These are phyloP conservation scores for Hoplostethus atlanticus DNA, from an alignment of 2,797 vertebrate genomes.

Conservation along the genomic window DNA sequence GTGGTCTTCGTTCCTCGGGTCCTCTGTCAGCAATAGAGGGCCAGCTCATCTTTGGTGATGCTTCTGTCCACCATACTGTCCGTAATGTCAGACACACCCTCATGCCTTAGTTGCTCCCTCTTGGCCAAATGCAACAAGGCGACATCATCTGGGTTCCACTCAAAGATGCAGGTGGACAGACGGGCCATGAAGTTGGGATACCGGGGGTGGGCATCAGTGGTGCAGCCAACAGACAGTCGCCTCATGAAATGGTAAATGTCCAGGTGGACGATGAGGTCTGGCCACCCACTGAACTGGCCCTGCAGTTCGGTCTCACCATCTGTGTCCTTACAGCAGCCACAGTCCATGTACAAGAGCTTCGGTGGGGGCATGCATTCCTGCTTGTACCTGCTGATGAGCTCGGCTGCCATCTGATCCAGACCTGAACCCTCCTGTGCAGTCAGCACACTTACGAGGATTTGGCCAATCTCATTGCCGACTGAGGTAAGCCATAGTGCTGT, in stretches of 20 bases:
- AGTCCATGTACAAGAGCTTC: conserved; percentile 36
- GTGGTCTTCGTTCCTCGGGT: neutral
- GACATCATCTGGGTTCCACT: conserved; percentile 15
- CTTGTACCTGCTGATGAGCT: conserved; percentile 7
- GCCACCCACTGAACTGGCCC: conserved; percentile 13
- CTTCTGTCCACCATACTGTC: neutral
- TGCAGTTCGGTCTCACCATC: conserved; percentile 22
- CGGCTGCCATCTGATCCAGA: conserved; percentile 17
- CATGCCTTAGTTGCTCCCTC: too few species aligned
- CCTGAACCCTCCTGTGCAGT: conserved; percentile 27
- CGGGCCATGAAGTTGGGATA: conserved; percentile 15
- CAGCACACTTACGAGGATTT: conserved; percentile 26
- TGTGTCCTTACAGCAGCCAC: conserved; percentile 35
- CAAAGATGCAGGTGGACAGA: conserved; percentile 4
- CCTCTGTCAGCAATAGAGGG: neutral
- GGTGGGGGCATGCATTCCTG: conserved; percentile 9
- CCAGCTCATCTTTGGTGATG: neutral
- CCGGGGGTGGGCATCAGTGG: conserved; percentile 14
- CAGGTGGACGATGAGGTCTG: neutral
- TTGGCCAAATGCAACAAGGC: neutral
- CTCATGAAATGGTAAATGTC: conserved; percentile 33
- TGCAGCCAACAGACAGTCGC: neutral
- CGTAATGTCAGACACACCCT: too few species aligned
- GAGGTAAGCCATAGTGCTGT: conserved; percentile 23
- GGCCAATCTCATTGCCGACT: conserved; percentile 33